Evolutionary conservation across 2,113 vertebrate species (phyloP).

Genomic region (Pelodiscus sinensis): DNA sequence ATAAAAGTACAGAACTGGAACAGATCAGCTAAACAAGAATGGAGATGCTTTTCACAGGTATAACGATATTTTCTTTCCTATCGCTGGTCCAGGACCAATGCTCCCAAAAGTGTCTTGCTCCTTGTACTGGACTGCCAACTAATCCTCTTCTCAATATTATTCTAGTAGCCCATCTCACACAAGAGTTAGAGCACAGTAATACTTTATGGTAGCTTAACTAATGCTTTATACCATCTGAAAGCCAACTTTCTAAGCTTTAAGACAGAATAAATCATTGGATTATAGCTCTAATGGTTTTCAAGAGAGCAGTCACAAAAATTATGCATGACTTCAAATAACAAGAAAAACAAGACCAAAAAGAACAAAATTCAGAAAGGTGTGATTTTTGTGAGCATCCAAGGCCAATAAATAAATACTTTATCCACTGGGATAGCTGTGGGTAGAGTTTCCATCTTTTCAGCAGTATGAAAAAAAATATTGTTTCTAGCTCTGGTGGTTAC

Average conservation of each 20-base stretch:
- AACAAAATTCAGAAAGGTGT: not conserved
- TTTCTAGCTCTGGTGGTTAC: not conserved
- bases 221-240: not conserved
- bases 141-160: not conserved
- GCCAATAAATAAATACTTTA: not conserved
- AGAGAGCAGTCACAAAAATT: not conserved
- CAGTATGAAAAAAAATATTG: not conserved
- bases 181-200: not conserved
- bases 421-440: not conserved
- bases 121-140: not conserved
- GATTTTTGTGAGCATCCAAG: not conserved
- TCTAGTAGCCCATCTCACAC: not conserved
- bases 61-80: not conserved
- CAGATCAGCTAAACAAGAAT: not conserved
- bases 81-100: not conserved
- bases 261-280: not conserved
- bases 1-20: not conserved
- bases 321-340: not conserved
- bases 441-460: not conserved
- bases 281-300: not conserved
- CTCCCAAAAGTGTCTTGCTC: not conserved
- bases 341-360: not conserved
- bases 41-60: not conserved
- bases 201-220: not conserved
- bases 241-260: fast-evolving